Conservation (phyloP, 2,113 vertebrate species). For the Excalfactoria chinensis region DNA sequence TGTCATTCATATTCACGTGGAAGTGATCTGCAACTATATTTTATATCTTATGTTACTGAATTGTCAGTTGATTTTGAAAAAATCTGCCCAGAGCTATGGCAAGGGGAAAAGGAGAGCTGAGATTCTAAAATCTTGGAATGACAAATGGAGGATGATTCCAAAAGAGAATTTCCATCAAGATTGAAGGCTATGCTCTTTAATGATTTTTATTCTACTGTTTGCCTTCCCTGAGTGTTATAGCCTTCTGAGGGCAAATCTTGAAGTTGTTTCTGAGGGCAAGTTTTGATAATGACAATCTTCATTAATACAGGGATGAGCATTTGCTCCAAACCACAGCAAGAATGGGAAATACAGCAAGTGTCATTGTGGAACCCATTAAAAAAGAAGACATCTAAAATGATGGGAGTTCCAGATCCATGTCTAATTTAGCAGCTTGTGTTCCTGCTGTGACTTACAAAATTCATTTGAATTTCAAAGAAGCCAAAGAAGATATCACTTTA, state of each 20-base stretch:
- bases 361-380: neutral
- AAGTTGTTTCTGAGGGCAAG: neutral
- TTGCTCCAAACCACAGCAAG: neutral
- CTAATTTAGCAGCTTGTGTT: neutral
- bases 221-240: neutral
- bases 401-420: neutral
- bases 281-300: neutral
- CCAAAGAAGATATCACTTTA: neutral
- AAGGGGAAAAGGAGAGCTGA: too few relatives aligned
- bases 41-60: neutral
- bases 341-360: rapidly evolving
- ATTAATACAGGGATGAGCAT: neutral
- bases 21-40: neutral
- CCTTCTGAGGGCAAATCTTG: neutral
- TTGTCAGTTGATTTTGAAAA: neutral
- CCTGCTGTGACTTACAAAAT: neutral
- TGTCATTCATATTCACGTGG: neutral
- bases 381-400: neutral
- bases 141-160: too few relatives aligned
- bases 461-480: neutral
- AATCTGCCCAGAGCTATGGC: too few relatives aligned
- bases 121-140: too few relatives aligned
- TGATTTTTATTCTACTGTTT: neutral
- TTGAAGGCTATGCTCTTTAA: neutral
- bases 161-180: neutral